Evolutionary conservation across 2,797 vertebrate species (phyloP).

Genomic region (Coracias cyanogaster): DNA sequence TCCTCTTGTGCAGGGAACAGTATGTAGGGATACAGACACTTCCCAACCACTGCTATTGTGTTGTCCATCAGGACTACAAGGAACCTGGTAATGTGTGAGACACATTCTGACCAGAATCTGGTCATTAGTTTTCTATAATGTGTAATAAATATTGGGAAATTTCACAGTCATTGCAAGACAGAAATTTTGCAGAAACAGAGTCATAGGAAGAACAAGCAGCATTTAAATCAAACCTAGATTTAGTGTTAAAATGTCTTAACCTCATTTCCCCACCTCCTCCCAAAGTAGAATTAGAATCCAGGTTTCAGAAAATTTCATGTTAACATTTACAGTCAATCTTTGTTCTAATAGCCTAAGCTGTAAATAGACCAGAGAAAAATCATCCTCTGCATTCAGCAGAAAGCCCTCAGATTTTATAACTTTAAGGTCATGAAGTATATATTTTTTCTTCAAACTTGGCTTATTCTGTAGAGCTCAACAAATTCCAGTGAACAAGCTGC

Average conservation of each 20-base stretch:
- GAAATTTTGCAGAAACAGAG: background rate
- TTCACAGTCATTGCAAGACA: background rate
- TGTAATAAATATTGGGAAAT: background rate
- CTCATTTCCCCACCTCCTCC: background rate
- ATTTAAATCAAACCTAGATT: background rate
- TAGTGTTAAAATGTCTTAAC: background rate
- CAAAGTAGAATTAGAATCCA: background rate
- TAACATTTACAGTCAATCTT: background rate
- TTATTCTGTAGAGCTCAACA: conserved; percentile 31
- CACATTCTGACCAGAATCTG: background rate
- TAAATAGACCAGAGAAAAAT: conserved; percentile 24
- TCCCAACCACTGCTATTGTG: background rate
- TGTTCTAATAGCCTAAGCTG: background rate
- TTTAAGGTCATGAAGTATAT: background rate
- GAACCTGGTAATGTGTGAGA: rapidly evolving
- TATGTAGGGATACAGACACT: background rate
- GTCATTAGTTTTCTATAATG: background rate
- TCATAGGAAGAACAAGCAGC: background rate
- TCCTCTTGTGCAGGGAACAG: background rate
- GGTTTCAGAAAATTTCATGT: background rate
- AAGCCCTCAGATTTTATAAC: conserved; percentile 1
- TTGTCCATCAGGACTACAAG: background rate
- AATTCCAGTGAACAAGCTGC: conserved; percentile 40
- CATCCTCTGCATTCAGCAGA: background rate
- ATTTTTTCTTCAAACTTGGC: conserved; percentile 22